Conservation (phyloP, 2,113 vertebrate species). For the Plotosus lineatus region DNA sequence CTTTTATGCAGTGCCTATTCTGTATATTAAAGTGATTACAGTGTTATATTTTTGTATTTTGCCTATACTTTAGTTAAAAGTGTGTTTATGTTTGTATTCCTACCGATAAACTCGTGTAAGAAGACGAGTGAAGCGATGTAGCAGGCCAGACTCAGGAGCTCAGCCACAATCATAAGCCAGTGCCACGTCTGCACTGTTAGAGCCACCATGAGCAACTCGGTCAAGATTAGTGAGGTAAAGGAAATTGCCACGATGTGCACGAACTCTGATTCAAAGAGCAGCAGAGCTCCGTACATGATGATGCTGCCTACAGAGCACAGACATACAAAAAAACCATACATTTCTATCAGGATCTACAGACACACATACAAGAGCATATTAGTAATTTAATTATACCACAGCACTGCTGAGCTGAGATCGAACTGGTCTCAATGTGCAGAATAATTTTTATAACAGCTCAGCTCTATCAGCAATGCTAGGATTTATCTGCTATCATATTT, state of each 20-base stretch:
- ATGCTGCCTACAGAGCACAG: slow-evolving; percentile 82
- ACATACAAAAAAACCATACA: neutral
- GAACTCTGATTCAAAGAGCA: slow-evolving; percentile 96
- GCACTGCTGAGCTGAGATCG: neutral
- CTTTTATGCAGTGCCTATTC: too few relatives aligned
- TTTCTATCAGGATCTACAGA: neutral
- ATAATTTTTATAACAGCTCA: neutral
- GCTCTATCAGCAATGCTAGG: neutral
- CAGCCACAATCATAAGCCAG: slow-evolving; percentile 97
- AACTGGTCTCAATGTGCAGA: neutral
- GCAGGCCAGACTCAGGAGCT: slow-evolving; percentile 91
- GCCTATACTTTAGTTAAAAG: neutral
- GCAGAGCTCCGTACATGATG: slow-evolving; percentile 95
- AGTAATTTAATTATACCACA: neutral
- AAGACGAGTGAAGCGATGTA: slow-evolving; percentile 96
- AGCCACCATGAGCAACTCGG: slow-evolving; percentile 95
- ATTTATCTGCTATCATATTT: neutral
- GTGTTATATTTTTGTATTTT: neutral
- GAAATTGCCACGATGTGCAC: slow-evolving; percentile 98
- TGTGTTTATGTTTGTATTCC: slow-evolving; percentile 47
- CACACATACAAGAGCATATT: neutral
- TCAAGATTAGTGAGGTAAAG: slow-evolving; percentile 95
- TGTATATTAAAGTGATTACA: neutral
- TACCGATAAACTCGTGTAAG: slow-evolving; percentile 94
- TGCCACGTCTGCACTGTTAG: slow-evolving; percentile 97